These are phyloP conservation scores for Platorchestia sp. DNA, from an alignment of 1,140 invertebrate genomes.

Conservation along the genomic window DNA sequence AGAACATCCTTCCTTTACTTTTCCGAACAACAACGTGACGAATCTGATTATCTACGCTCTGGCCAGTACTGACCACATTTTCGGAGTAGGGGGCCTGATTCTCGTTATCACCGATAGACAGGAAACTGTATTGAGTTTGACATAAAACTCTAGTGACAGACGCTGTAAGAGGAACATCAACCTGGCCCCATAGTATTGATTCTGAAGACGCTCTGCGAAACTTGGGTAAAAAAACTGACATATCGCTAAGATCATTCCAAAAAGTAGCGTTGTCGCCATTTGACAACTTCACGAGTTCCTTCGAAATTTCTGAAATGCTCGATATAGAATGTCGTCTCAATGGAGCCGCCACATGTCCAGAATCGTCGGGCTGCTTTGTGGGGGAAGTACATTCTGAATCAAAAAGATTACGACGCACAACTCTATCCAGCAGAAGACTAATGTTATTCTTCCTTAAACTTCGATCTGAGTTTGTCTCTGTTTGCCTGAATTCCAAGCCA, in stretches of 20 bases:
- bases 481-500: not conserved
- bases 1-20: conserved; percentile 6
- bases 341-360: not conserved
- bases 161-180: not conserved
- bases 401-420: not conserved
- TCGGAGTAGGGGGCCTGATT: not conserved
- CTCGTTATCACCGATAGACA: not conserved
- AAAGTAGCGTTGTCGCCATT: conserved; percentile 56
- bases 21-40: not conserved
- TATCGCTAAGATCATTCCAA: conserved; percentile 31
- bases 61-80: conserved; percentile 38
- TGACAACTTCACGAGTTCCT: conserved; percentile 47
- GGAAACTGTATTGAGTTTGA: not conserved
- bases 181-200: not conserved
- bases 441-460: not conserved
- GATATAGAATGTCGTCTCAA: conserved; percentile 64
- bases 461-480: not conserved
- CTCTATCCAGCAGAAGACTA: not conserved
- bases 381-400: not conserved
- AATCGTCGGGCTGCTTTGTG: too few species aligned
- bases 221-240: not conserved
- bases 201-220: not conserved
- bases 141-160: not conserved
- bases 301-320: conserved; percentile 63
- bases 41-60: conserved; percentile 7